These are phyloP conservation scores for Latheticus oryzae DNA, from an alignment of 2,888 invertebrate genomes.

Conservation along the genomic window DNA sequence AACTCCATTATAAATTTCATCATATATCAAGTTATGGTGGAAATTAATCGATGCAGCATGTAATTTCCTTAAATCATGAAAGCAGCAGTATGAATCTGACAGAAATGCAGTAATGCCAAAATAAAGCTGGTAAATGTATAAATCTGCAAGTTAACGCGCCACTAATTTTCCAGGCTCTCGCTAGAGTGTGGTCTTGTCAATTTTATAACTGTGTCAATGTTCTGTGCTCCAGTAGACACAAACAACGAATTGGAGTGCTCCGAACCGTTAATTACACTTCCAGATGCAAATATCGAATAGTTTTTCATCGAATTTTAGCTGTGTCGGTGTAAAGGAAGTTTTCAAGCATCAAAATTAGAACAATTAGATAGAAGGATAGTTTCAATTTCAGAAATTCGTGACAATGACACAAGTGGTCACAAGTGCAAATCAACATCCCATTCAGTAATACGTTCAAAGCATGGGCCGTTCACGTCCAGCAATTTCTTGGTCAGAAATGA, in stretches of 20 bases:
- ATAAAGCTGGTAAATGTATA: slow-evolving; percentile 50
- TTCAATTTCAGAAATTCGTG: slow-evolving; percentile 48
- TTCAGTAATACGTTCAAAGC: slow-evolving; percentile 48
- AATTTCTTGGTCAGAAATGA: slow-evolving; percentile 48
- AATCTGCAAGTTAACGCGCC: slow-evolving; percentile 58
- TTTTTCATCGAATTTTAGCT: slow-evolving; percentile 4
- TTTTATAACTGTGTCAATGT: slow-evolving; percentile 54
- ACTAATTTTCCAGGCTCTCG: slow-evolving; percentile 55
- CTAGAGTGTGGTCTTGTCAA: slow-evolving; percentile 57
- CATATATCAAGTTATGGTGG: slow-evolving; percentile 22
- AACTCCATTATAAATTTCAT: slow-evolving; percentile 23
- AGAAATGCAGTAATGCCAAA: slow-evolving; percentile 42
- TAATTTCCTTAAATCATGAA: slow-evolving; percentile 51
- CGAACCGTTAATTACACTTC: slow-evolving; percentile 50
- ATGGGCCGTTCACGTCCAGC: slow-evolving; percentile 48
- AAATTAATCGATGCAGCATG: slow-evolving; percentile 42
- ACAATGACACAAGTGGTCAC: slow-evolving; percentile 49
- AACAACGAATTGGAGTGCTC: slow-evolving; percentile 54
- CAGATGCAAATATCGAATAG: slow-evolving; percentile 3
- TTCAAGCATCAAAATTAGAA: slow-evolving; percentile 30
- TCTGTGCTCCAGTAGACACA: slow-evolving; percentile 51
- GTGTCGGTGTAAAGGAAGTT: background rate
- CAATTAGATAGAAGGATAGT: slow-evolving; percentile 38
- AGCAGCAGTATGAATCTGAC: slow-evolving; percentile 42
- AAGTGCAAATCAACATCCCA: slow-evolving; percentile 50